Base-by-base conservation (phyloP, 2,113 vertebrate genomes). In the Triplophysa tibetana region DNA sequence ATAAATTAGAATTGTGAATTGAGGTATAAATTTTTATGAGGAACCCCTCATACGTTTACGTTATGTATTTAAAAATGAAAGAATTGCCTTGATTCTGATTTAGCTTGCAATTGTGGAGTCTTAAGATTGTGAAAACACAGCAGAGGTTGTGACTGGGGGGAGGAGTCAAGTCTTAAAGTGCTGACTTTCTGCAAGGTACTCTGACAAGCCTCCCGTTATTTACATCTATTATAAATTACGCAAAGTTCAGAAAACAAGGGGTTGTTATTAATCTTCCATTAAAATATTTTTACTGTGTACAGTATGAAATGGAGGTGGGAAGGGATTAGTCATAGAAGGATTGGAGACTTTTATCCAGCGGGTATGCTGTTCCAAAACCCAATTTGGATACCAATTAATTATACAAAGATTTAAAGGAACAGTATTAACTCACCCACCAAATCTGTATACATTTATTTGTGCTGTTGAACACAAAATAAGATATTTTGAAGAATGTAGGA, bases 1-100 rank as follows among this genome's bases (percentile, higher is more conserved):
- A 95, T 96, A 95, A 96, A 97, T 98, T 97, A 96, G 95, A 94
- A 94, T 90, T 88, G 89, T 85, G 93, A 94, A 96, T 96, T 93
- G 95, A 94, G 92, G 92, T 95, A 97, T 96, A 94, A 89, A 97
- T 98, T 97, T 98, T 97, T 96, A 96, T 94, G 96, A 96, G 94
- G 92, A 78, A 94, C 90, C 94, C 93, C 92, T 95, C 94, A 94
- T 95, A 95, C 94, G 94, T 96, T 95, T 95, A 94, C 92, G 96
- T 96, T 95, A 95, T 92, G 92, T 95, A 93, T 95, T 97, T 96
- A 93, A 97, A 95, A 97, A 95, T 94, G 94, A 96, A 97, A 93
- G 92, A 96, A 96, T 96, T 93, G 94, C 92, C 88, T 91, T 90
- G 86, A 89, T 88, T 90, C 77, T 86, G 84, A 89, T 90, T 85